phyloP scores from a whole-genome alignment of 2,797 vertebrate genomes.

The Varecia variegata region DNA sequence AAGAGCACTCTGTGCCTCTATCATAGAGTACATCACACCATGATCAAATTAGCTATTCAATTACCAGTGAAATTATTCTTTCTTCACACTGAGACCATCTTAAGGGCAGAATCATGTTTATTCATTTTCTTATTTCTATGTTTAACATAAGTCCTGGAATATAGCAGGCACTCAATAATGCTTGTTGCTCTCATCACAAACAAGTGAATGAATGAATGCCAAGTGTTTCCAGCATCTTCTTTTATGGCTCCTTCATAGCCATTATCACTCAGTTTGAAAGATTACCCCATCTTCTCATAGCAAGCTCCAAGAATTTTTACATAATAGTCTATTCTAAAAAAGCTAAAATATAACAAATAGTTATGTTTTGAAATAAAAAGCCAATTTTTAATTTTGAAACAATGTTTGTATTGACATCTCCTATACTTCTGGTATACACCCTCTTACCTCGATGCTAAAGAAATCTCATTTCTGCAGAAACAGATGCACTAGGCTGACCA shows the following conservation, averaged over 20 bases:
- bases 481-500: not conserved
- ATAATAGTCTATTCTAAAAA: not conserved
- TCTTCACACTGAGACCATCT: not conserved
- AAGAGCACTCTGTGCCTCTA: not conserved
- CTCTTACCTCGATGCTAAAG: not conserved
- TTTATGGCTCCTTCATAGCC: not conserved
- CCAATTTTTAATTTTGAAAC: not conserved
- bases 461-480: not conserved
- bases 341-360: not conserved
- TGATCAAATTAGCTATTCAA: not conserved
- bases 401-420: not conserved
- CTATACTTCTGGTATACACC: not conserved
- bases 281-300: not conserved
- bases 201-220: not conserved
- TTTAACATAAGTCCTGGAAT: not conserved
- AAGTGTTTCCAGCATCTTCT: not conserved
- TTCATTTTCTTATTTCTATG: not conserved
- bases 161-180: not conserved
- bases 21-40: not conserved
- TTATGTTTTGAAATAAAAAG: constrained; percentile 31
- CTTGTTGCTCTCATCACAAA: not conserved
- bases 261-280: not conserved
- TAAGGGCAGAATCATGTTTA: not conserved
- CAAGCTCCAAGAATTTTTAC: not conserved
- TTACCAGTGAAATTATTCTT: not conserved